Base-by-base conservation (phyloP, 2,797 vertebrate genomes). In the Urosaurus nigricauda region DNA sequence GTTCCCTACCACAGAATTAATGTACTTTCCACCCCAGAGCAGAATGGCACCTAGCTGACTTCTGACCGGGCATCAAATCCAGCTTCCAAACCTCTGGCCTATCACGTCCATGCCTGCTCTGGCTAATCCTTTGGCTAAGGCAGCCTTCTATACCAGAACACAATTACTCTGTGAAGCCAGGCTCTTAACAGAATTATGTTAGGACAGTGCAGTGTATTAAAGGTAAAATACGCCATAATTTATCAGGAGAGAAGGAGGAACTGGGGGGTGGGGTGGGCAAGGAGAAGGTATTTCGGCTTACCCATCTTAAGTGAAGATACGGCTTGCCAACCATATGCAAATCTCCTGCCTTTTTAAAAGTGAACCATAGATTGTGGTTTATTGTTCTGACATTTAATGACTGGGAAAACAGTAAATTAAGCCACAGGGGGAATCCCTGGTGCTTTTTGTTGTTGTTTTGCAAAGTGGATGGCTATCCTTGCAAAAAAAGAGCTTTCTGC, bases 151-250 rank as follows among this genome's bases (percentile, higher is more conserved):
- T 92, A 79, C 84, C 94, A 90, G 91, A 89, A 91, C 84, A 92
- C 94, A 95, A 95, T 95, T 95, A 95, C 90, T 94, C 91, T 87
- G 94, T 89, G 94, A 95, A 96, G 92, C 94, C 94, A 94, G 94
- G 91, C 93, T 90, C 95, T 92, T 95, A 95, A 94, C 94, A 68
- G 87, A 53, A 95, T 95, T 93, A 93, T 93, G 93, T 93, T 93
- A 93, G 94, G 91, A 92, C 88, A 94, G 94, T 94, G 94, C 95
- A 95, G 95, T 96, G 94, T 95, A 93, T 96, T 95, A 95, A 95
- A 96, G 94, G 93, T 92, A 95, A 96, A 92, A 90, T 74, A 87
- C 93, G 91, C 84, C 90, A 85, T 94, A 85, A 89, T 94, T 87
- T 90, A 95, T 93, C 78, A 3, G 3, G 8, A 21, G 47, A 35